Percentiles rank a stretch among this genome's conserved stretches.
phyloP scores from a whole-genome alignment of 2,888 invertebrate genomes.

The Argynnis bischoffii region DNA sequence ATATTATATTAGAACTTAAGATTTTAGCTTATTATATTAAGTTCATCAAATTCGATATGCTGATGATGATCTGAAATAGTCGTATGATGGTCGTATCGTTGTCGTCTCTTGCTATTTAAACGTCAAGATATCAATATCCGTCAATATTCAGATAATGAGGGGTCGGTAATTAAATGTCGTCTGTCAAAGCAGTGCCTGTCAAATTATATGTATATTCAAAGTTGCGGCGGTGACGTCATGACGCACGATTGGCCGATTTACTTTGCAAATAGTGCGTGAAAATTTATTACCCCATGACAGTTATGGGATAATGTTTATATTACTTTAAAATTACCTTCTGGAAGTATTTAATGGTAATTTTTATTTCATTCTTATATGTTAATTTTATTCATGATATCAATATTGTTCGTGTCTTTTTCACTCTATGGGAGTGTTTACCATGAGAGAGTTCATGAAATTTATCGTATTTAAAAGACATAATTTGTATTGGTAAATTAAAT shows the following conservation, averaged over 20 bases:
- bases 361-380: too few relatives aligned
- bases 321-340: neutral
- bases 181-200: conserved; percentile 76
- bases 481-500: too few relatives aligned
- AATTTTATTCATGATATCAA: too few relatives aligned
- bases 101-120: conserved; percentile 47
- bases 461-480: too few relatives aligned
- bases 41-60: too few relatives aligned
- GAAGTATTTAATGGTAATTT: too few relatives aligned
- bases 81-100: conserved; percentile 39
- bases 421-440: too few relatives aligned
- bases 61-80: too few relatives aligned
- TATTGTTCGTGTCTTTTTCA: too few relatives aligned
- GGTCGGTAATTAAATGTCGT: conserved; percentile 80
- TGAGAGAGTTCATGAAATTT: too few relatives aligned
- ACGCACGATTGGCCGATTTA: conserved; percentile 52
- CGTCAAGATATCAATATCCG: conserved; percentile 65
- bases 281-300: conserved; percentile 1
- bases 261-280: conserved; percentile 40
- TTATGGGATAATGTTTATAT: neutral
- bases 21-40: too few relatives aligned
- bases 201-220: conserved; percentile 72
- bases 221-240: conserved; percentile 69
- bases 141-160: conserved; percentile 78
- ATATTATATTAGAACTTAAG: too few relatives aligned